Conservation (phyloP, 2,888 invertebrate genomes). For the Pollenia amentaria region DNA sequence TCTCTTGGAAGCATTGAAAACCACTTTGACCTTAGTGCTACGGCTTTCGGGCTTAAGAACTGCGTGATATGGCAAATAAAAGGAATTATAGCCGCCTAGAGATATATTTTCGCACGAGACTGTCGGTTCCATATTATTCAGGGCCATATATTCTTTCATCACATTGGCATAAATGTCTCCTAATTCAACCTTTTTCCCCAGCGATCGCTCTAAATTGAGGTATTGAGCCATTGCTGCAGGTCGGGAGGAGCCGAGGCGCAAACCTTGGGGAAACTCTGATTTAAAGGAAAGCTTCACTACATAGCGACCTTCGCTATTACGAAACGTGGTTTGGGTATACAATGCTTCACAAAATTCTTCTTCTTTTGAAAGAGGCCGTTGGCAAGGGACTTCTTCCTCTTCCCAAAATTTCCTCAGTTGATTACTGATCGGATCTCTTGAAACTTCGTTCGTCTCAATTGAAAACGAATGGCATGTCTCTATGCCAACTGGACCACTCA, state of each 20-base stretch:
- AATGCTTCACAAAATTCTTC: slow-evolving; percentile 43
- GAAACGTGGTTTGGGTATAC: slow-evolving; percentile 4
- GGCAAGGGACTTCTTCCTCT: background rate
- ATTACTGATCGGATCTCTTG: background rate
- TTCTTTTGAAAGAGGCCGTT: background rate
- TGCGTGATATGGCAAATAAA: slow-evolving; percentile 71
- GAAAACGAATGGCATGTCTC: too few relatives aligned
- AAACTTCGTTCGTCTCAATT: background rate
- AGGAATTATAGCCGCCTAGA: slow-evolving; percentile 4
- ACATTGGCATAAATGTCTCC: background rate
- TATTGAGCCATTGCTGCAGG: background rate
- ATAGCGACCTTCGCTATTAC: background rate
- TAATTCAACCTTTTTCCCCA: background rate
- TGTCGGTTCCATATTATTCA: background rate
- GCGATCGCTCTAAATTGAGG: background rate
- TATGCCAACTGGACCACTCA: too few relatives aligned
- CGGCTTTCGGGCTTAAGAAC: slow-evolving; percentile 62
- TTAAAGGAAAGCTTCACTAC: background rate
- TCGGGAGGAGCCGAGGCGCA: background rate
- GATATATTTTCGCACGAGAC: background rate
- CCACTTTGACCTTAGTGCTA: slow-evolving; percentile 69
- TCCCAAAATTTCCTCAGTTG: slow-evolving; percentile 24
- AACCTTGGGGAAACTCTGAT: background rate
- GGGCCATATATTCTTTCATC: background rate
- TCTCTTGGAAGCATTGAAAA: slow-evolving; percentile 70